These are phyloP conservation scores for Drosophila koepferae DNA, from an alignment of 2,888 invertebrate genomes.

Conservation along the genomic window DNA sequence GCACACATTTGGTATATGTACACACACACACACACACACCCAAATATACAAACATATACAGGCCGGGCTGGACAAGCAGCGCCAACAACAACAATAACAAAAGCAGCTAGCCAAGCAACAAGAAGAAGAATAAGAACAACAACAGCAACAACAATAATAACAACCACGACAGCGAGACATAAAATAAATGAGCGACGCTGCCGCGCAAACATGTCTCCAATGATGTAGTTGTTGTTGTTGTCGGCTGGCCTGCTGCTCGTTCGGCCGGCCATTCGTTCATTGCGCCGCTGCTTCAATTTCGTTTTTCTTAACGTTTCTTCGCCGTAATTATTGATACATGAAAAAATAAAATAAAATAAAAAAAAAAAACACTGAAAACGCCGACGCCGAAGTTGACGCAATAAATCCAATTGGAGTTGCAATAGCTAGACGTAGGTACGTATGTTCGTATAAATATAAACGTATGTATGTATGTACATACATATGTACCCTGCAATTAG, in stretches of 20 bases:
- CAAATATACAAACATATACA: conserved; percentile 18
- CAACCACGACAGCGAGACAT: conserved; percentile 66
- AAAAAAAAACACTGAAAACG: conserved; percentile 42
- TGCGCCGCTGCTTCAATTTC: conserved; percentile 62
- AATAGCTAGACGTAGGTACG: conserved; percentile 10
- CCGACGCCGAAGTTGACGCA: conserved; percentile 47
- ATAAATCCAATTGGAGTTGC: conserved; percentile 62
- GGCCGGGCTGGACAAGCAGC: conserved; percentile 41
- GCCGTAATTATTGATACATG: conserved; percentile 76
- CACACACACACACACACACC: conserved; percentile 15
- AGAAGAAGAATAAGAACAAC: conserved; percentile 30
- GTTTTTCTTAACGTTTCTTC: conserved; percentile 59
- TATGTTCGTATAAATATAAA: neutral
- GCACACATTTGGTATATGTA: conserved; percentile 63
- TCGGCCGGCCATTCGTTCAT: conserved; percentile 58
- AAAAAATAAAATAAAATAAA: conserved; percentile 15
- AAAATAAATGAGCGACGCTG: conserved; percentile 78
- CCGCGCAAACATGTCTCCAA: conserved; percentile 76
- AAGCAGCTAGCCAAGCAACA: conserved; percentile 58
- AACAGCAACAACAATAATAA: conserved; percentile 31
- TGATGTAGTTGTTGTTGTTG: conserved; percentile 44
- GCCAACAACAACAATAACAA: conserved; percentile 45
- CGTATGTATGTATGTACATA: neutral
- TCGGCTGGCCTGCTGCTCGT: conserved; percentile 40
- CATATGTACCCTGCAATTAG: conserved; percentile 15